Evolutionary conservation across 2,797 vertebrate species (phyloP), one percentile per base, ranked within the genome.

Genomic region (Danio choprae): DNA sequence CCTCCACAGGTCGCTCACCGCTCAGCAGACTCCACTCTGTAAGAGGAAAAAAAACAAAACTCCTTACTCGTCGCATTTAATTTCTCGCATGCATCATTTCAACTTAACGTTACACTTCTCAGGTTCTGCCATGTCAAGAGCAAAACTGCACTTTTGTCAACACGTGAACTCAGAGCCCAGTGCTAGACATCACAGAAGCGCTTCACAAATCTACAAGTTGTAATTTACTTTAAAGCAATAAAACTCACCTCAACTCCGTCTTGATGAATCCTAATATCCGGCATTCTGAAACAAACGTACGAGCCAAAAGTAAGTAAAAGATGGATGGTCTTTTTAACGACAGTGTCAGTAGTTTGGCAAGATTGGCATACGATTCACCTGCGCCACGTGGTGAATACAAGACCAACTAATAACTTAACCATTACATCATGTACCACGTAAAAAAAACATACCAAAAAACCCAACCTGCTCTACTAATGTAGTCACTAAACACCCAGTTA

Each of bases 121-220:
- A 88, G 87, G 74, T 62, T 85, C 86, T 55, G 68, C 84, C 87
- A 83, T 87, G 87, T 86, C 85, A 88, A 18, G 44, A 78, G 77
- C 56, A 77, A 76, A 85, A 83, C 11, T 5, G 87, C 84, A 88
- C 87, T 0, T 83, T 50, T 46, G 0, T 84, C 87, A 9, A 18
- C 87, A 87, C 53, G 53, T 2, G 4, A 9, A 36, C 1, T 85
- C 87, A 79, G 87, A 86, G 81, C 87, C 87, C 85, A 88, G 87
- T 86, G 83, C 86, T 60, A 84, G 60, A 29, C 84, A 86, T 86
- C 84, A 84, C 6, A 9, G 73, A 82, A 83, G 63, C 6, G 4
- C 10, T 43, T 53, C 0, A 43, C n/a, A n/a, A 40, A 13, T 3
- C 5, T 44, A 29, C 29, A 16, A 20, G 10, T 2, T 41, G n/a